phyloP scores from a whole-genome alignment of 1,140 invertebrate genomes.

The Gryllus bimaculatus region DNA sequence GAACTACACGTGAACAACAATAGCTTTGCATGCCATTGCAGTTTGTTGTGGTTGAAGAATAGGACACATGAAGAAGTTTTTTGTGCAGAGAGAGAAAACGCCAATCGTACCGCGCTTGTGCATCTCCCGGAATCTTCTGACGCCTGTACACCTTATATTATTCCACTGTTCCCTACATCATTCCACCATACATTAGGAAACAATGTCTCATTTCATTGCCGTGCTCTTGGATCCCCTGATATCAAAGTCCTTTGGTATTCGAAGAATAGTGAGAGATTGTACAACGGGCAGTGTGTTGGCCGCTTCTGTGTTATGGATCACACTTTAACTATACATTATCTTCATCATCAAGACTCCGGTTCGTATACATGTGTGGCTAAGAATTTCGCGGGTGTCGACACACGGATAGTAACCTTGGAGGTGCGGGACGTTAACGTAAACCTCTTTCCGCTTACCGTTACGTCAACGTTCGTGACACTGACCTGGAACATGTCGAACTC shows the following conservation, averaged over 20 bases:
- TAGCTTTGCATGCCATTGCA: slow-evolving; percentile 22
- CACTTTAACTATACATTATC: slow-evolving; percentile 18
- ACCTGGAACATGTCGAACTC: slow-evolving; percentile 25
- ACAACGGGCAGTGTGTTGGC: slow-evolving; percentile 17
- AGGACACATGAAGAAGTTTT: slow-evolving; percentile 10
- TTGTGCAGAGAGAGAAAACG: slow-evolving; percentile 18
- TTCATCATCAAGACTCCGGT: slow-evolving; percentile 21
- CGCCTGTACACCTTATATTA: slow-evolving; percentile 20
- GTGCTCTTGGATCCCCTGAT: slow-evolving; percentile 20
- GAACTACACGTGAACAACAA: slow-evolving; percentile 20
- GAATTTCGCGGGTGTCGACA: slow-evolving; percentile 10
- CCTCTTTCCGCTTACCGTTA: slow-evolving; percentile 24
- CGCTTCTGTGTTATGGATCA: slow-evolving; percentile 19
- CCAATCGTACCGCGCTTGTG: not conserved
- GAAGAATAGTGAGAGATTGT: slow-evolving; percentile 11
- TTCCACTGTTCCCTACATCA: slow-evolving; percentile 18
- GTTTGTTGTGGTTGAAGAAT: slow-evolving; percentile 20
- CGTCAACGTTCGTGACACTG: slow-evolving; percentile 26
- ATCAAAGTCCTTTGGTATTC: slow-evolving; percentile 18
- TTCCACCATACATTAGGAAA: slow-evolving; percentile 20
- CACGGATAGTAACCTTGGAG: slow-evolving; percentile 13
- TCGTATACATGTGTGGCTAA: slow-evolving; percentile 17
- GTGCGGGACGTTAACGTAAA: slow-evolving; percentile 23
- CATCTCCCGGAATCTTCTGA: slow-evolving; percentile 11
- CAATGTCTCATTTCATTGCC: slow-evolving; percentile 22